Evolutionary conservation across 2,113 vertebrate species (phyloP).

Genomic region (Aegotheles bennettii): DNA sequence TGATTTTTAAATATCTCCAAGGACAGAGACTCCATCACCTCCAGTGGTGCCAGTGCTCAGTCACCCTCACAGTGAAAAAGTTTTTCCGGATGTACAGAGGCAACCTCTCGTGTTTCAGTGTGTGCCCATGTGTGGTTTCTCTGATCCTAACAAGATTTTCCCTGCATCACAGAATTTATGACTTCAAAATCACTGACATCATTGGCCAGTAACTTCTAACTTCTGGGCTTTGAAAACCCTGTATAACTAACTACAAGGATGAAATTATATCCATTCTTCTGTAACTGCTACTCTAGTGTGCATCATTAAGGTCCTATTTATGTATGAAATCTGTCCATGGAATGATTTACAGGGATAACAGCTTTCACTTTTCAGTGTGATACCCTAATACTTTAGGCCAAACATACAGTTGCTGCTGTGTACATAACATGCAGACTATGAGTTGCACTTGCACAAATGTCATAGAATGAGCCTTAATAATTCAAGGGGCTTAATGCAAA

Average conservation of each 20-base stretch:
- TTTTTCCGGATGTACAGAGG: neutral
- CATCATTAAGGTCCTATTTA: neutral
- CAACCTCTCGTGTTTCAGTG: neutral
- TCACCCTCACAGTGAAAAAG: neutral
- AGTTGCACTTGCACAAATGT: neutral
- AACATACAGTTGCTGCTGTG: neutral
- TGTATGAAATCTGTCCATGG: neutral
- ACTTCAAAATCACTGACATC: neutral
- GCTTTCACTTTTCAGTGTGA: neutral
- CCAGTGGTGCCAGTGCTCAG: neutral
- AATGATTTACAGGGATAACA: neutral
- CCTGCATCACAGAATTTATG: neutral
- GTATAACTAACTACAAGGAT: neutral
- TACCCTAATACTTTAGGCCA: neutral
- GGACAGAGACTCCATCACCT: neutral
- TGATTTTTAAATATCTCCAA: neutral
- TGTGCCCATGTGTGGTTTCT: neutral
- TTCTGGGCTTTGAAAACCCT: neutral
- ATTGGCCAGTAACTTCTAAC: neutral
- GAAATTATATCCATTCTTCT: neutral
- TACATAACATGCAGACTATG: neutral
- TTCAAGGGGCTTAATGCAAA: neutral
- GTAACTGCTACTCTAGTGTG: neutral
- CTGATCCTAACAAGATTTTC: neutral
- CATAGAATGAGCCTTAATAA: neutral